Percentiles rank a stretch among this genome's conserved stretches.
phyloP scores from a whole-genome alignment of 2,113 vertebrate genomes.

The Cricetomys ansorgei region DNA sequence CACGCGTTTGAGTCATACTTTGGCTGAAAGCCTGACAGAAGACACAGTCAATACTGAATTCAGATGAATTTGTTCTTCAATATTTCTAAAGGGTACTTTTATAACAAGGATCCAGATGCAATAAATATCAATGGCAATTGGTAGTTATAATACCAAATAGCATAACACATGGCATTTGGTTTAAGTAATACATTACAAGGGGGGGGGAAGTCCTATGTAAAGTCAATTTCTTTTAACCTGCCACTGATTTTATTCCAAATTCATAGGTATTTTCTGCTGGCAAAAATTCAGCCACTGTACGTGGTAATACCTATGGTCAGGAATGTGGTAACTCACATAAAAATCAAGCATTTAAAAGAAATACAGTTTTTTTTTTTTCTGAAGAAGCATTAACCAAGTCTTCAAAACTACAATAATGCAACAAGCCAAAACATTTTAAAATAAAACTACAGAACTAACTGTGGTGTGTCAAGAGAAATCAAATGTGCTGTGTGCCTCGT shows the following conservation, averaged over 20 bases:
- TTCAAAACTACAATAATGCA: conserved; percentile 42
- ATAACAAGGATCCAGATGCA: conserved; percentile 79
- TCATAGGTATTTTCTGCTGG: conserved; percentile 17
- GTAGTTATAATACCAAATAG: conserved; percentile 66
- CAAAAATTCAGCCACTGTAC: conserved; percentile 3
- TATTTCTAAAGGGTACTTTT: conserved; percentile 82
- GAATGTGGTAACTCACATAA: not conserved
- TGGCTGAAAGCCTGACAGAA: conserved; percentile 83
- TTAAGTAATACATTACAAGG: conserved; percentile 47
- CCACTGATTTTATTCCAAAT: conserved; percentile 65
- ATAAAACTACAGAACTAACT: not conserved
- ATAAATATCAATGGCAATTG: conserved; percentile 80
- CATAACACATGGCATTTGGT: conserved; percentile 23
- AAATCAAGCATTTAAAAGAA: conserved; percentile 55
- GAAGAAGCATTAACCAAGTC: not conserved
- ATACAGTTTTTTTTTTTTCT: conserved; percentile 13
- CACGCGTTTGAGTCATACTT: conserved; percentile 84
- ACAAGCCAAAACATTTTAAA: conserved; percentile 3
- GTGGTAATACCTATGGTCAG: not conserved
- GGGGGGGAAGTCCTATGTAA: conserved; percentile 26
- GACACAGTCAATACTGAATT: conserved; percentile 81
- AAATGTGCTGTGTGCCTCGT: not conserved
- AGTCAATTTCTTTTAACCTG: conserved; percentile 57
- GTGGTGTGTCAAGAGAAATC: not conserved
- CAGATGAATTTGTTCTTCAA: conserved; percentile 82